These are phyloP conservation scores for Pseudachorutes palmiensis DNA, from an alignment of 1,140 invertebrate genomes.

Conservation along the genomic window DNA sequence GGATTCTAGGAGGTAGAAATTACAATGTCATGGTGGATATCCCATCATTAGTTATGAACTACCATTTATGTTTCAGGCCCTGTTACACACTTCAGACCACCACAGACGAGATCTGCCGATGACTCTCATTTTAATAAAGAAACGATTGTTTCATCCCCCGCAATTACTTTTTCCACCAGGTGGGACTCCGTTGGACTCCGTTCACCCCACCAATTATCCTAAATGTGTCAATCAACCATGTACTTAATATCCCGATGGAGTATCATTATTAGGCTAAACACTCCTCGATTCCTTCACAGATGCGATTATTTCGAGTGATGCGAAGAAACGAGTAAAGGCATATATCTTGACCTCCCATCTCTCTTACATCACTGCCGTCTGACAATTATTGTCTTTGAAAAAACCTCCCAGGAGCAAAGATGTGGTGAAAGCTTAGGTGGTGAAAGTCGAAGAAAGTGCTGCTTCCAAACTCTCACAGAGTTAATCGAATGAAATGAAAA, in stretches of 20 bases:
- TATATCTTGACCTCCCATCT: too few relatives aligned
- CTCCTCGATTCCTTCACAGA: not conserved
- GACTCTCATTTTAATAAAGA: not conserved
- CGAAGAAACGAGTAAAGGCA: too few relatives aligned
- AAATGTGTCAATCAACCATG: not conserved
- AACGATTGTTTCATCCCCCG: not conserved
- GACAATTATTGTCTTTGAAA: too few relatives aligned
- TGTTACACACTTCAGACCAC: not conserved
- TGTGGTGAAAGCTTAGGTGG: not conserved
- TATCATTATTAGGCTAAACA: not conserved
- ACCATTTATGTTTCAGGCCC: not conserved
- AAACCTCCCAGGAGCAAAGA: not conserved
- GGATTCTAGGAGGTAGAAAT: not conserved
- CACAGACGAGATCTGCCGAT: not conserved
- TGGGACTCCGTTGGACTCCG: not conserved
- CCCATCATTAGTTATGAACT: not conserved
- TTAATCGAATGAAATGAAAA: slow-evolving; percentile 4
- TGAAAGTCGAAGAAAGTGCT: not conserved
- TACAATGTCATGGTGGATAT: not conserved
- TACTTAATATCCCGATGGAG: not conserved
- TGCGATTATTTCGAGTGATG: not conserved
- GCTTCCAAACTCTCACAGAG: not conserved
- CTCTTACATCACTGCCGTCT: too few relatives aligned
- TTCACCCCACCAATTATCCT: not conserved
- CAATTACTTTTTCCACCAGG: not conserved